Conservation (phyloP, 2,797 vertebrate species). For the Acanthurus lineatus region DNA sequence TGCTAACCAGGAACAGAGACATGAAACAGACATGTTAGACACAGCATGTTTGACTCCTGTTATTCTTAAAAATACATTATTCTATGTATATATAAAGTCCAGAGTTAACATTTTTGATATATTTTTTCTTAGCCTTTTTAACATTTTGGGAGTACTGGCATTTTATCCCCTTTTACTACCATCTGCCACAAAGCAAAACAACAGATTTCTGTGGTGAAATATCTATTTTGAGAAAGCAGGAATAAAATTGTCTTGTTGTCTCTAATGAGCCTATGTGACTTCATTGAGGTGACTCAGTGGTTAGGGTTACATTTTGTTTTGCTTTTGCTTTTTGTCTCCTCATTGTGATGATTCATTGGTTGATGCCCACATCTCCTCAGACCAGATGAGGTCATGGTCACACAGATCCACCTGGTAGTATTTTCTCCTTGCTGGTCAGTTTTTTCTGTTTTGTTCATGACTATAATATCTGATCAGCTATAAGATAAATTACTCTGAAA, state of each 20-base stretch:
- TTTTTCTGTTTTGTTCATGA: no score
- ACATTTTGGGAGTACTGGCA: neutral
- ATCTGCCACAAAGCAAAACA: neutral
- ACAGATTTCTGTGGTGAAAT: neutral
- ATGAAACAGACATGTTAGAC: neutral
- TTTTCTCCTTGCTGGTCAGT: neutral
- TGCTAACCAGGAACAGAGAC: neutral
- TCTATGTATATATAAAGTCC: neutral
- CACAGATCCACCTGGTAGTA: neutral
- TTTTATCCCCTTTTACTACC: neutral
- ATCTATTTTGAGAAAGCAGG: neutral
- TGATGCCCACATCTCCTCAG: constrained; percentile 17
- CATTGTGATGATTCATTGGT: constrained; percentile 14
- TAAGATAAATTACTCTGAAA: no score
- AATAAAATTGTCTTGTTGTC: neutral
- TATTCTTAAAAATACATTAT: neutral
- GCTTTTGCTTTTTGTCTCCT: neutral
- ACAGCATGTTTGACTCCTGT: neutral
- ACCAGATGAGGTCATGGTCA: constrained; percentile 16
- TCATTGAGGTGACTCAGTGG: constrained; percentile 15
- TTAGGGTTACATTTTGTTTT: neutral
- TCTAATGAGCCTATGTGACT: constrained; percentile 5
- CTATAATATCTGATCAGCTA: no score
- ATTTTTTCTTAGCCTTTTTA: neutral
- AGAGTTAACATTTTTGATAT: neutral